These are phyloP conservation scores for Typhlomys cinereus DNA, from an alignment of 2,113 vertebrate genomes.

Conservation along the genomic window DNA sequence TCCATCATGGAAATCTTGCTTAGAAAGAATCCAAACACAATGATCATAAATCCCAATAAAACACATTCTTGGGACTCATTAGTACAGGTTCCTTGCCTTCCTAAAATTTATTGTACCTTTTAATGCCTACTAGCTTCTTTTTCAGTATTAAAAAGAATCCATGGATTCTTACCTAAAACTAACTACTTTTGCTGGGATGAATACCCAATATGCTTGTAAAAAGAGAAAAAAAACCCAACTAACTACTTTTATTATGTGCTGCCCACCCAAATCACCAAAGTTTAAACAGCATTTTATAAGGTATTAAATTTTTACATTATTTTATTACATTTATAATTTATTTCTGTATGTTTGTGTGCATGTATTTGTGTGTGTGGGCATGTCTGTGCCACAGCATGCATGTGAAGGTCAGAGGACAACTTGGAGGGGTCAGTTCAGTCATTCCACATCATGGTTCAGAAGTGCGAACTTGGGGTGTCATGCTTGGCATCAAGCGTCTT, in stretches of 20 bases:
- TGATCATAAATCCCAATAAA: slow-evolving; percentile 55
- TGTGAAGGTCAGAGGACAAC: too few relatives aligned
- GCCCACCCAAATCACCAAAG: background rate
- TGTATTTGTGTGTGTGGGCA: too few relatives aligned
- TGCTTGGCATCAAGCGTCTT: too few relatives aligned
- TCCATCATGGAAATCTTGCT: background rate
- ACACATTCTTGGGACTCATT: slow-evolving; percentile 46
- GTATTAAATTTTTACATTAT: background rate
- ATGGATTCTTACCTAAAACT: background rate
- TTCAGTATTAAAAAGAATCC: slow-evolving; percentile 11
- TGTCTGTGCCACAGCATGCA: too few relatives aligned
- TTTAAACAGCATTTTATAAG: slow-evolving; percentile 33
- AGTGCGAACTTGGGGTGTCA: too few relatives aligned
- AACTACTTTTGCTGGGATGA: background rate
- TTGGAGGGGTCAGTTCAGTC: too few relatives aligned
- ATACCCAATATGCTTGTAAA: too few relatives aligned
- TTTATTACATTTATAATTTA: too few relatives aligned
- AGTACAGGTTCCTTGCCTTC: slow-evolving; percentile 5
- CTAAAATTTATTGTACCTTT: slow-evolving; percentile 27
- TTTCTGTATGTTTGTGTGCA: too few relatives aligned
- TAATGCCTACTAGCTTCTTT: slow-evolving; percentile 32
- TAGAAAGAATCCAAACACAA: slow-evolving; percentile 16
- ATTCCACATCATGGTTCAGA: too few relatives aligned
- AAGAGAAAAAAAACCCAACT: too few relatives aligned
- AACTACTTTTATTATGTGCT: background rate